Percentiles rank a stretch among this genome's conserved stretches.
Conservation (phyloP, 2,888 invertebrate species). For the Chloroclysta siterata region DNA sequence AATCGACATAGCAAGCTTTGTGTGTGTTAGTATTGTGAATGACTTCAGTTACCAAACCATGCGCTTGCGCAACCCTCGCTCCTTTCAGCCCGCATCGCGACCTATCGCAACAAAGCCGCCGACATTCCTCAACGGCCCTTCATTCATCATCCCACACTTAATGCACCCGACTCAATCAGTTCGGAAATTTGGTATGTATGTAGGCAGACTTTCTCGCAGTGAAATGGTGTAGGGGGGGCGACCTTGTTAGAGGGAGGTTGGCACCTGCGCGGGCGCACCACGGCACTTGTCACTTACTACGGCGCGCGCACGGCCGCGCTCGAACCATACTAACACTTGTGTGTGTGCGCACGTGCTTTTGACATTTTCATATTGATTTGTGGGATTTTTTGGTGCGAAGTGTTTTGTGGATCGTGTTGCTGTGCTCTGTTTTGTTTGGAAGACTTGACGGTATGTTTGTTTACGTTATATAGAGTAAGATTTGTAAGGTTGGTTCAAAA, state of each 20-base stretch:
- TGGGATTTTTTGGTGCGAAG: slow-evolving; percentile 69
- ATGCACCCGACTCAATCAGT: slow-evolving; percentile 74
- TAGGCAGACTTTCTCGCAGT: slow-evolving; percentile 84
- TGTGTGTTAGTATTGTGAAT: not conserved
- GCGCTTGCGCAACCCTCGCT: slow-evolving; percentile 20
- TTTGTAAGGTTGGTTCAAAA: too few relatives aligned
- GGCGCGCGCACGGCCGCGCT: slow-evolving; percentile 77
- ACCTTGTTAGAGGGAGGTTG: slow-evolving; percentile 84
- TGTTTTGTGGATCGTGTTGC: slow-evolving; percentile 67
- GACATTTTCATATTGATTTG: slow-evolving; percentile 45
- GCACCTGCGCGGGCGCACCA: slow-evolving; percentile 73
- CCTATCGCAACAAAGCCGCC: slow-evolving; percentile 40
- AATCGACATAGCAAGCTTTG: too few relatives aligned
- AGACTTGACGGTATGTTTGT: slow-evolving; percentile 62
- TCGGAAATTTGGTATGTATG: slow-evolving; percentile 84
- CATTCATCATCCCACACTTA: slow-evolving; percentile 65
- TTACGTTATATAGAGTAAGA: slow-evolving; percentile 21
- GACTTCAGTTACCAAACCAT: slow-evolving; percentile 1
- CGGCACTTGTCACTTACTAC: slow-evolving; percentile 76
- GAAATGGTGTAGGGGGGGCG: slow-evolving; percentile 77
- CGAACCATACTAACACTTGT: slow-evolving; percentile 44
- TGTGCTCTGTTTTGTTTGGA: slow-evolving; percentile 54
- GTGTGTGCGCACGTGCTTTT: slow-evolving; percentile 66
- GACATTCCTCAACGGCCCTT: slow-evolving; percentile 52
- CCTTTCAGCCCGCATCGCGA: slow-evolving; percentile 14